Percentiles rank a stretch among this genome's conserved stretches.
Evolutionary conservation across 1,140 invertebrate species (phyloP).

Genomic region (Trichoplusia ni): DNA sequence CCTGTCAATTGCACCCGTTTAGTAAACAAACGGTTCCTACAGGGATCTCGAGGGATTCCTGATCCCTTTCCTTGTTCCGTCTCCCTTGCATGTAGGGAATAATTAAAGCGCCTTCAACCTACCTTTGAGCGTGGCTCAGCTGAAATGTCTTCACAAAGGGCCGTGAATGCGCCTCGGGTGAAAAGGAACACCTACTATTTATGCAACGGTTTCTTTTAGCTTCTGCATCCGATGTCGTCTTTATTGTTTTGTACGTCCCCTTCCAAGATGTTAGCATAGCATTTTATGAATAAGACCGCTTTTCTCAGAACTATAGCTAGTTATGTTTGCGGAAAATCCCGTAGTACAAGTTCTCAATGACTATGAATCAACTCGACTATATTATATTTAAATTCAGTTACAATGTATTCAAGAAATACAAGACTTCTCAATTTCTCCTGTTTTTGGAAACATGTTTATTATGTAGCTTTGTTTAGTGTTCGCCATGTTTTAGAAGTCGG

Average conservation of each 20-base stretch:
- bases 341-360: background rate
- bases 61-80: conserved; percentile 29
- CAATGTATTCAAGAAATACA: no score
- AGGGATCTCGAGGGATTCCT: conserved; percentile 34
- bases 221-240: conserved; percentile 29
- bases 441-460: no score
- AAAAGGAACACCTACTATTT: conserved; percentile 64
- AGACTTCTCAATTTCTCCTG: no score
- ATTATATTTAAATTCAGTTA: no score
- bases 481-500: background rate
- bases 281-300: conserved; percentile 5
- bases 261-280: background rate
- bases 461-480: background rate
- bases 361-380: background rate
- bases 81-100: conserved; percentile 51
- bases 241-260: conserved; percentile 25
- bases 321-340: background rate
- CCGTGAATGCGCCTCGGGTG: conserved; percentile 58
- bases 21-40: conserved; percentile 31
- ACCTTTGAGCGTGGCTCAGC: conserved; percentile 58
- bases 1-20: conserved; percentile 30
- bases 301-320: background rate
- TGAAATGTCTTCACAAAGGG: conserved; percentile 63
- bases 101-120: conserved; percentile 64
- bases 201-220: conserved; percentile 44